A percentile compares a stretch with the other conserved stretches of the same genome.
These are phyloP conservation scores for Temnothorax nylanderi DNA, from an alignment of 1,140 invertebrate genomes.

Conservation along the genomic window DNA sequence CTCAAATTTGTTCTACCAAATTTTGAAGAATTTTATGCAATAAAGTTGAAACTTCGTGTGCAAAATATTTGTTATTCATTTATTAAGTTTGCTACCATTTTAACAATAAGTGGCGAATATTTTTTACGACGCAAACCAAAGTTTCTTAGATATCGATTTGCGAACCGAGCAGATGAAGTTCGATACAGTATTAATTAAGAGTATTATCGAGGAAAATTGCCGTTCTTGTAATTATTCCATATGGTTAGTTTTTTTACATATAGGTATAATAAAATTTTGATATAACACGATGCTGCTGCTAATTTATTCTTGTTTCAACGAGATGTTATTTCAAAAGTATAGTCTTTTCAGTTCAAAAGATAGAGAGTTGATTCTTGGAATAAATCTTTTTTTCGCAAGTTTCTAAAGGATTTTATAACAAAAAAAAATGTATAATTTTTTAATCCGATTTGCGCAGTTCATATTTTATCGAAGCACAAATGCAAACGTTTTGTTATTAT, in stretches of 20 bases:
- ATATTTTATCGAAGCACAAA: too few relatives aligned
- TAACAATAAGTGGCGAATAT: not conserved
- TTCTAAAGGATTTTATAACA: too few relatives aligned
- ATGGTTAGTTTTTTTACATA: slow-evolving; percentile 35
- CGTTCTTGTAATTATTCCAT: not conserved
- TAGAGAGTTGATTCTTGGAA: too few relatives aligned
- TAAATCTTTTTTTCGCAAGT: too few relatives aligned
- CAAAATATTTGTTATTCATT: slow-evolving; percentile 9
- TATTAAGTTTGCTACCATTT: slow-evolving; percentile 4
- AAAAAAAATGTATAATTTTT: too few relatives aligned
- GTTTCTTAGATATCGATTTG: not conserved
- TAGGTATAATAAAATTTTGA: slow-evolving; percentile 24
- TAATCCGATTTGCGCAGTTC: too few relatives aligned
- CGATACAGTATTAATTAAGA: slow-evolving; percentile 47
- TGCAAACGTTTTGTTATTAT: too few relatives aligned
- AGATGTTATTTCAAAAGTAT: too few relatives aligned
- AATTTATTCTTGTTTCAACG: too few relatives aligned
- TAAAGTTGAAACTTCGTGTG: not conserved
- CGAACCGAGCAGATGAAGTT: slow-evolving; percentile 9
- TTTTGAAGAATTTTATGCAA: not conserved
- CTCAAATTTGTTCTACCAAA: not conserved
- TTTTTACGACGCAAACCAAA: not conserved
- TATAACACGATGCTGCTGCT: too few relatives aligned
- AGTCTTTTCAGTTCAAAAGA: too few relatives aligned
- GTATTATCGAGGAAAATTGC: slow-evolving; percentile 13